These are phyloP conservation scores for Oncorhynchus masou DNA, from an alignment of 2,113 vertebrate genomes.

Conservation along the genomic window DNA sequence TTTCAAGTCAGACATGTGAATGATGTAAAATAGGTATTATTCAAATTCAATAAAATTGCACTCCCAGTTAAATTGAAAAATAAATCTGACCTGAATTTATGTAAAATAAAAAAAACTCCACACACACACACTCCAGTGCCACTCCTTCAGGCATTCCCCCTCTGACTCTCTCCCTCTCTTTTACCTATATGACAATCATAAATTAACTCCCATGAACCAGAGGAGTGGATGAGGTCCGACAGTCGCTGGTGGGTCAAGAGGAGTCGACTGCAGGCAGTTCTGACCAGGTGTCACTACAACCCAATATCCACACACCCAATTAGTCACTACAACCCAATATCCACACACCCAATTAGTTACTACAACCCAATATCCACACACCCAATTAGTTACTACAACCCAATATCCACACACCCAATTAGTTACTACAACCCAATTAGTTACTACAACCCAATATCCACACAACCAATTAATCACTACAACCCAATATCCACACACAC, in stretches of 20 bases:
- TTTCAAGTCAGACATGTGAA: neutral
- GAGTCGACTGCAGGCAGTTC: slow-evolving; percentile 32
- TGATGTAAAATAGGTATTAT: neutral
- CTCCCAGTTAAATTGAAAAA: neutral
- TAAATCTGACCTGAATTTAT: neutral
- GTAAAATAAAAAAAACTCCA: neutral
- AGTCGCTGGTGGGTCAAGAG: slow-evolving; percentile 6
- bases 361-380: neutral
- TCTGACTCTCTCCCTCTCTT: neutral
- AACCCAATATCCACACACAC: neutral
- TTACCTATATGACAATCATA: neutral
- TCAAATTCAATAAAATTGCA: neutral
- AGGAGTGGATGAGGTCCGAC: slow-evolving; percentile 17
- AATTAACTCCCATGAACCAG: slow-evolving; percentile 19
- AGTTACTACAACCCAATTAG: too few species aligned
- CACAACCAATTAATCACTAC: slow-evolving; percentile 30
- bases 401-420: neutral
- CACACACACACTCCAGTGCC: neutral
- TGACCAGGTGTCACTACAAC: slow-evolving; percentile 26
- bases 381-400: slow-evolving; percentile 30
- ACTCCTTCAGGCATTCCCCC: neutral
- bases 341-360: slow-evolving; percentile 23
- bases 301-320: neutral
- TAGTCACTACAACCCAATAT: slow-evolving; percentile 29
- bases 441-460: neutral